These are phyloP conservation scores for Chloebia gouldiae DNA, from an alignment of 2,113 vertebrate species.

Conservation along the genomic window DNA sequence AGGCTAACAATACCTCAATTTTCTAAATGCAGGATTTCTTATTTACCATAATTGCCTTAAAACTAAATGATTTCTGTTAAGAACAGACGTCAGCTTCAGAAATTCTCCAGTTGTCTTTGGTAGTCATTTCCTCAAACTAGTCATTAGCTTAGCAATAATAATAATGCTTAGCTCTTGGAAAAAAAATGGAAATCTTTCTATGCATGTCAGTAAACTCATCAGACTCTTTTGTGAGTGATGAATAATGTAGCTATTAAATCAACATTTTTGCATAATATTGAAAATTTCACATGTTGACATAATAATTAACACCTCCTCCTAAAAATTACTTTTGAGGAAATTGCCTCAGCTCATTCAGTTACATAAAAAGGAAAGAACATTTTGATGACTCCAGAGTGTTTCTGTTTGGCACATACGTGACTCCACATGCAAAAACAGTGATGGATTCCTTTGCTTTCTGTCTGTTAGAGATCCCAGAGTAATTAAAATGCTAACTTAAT, in stretches of 20 bases:
- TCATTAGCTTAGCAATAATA: neutral
- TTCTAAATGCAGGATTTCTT: neutral
- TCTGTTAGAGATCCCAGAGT: neutral
- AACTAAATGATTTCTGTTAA: neutral
- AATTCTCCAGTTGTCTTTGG: neutral
- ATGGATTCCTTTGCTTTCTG: neutral
- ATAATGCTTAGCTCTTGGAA: neutral
- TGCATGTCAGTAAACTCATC: neutral
- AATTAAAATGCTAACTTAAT: neutral
- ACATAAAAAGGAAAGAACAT: neutral
- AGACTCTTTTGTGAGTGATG: neutral
- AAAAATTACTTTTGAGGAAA: neutral
- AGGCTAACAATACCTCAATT: neutral
- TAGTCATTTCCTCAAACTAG: neutral
- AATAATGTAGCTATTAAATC: neutral
- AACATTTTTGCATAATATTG: neutral
- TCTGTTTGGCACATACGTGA: neutral
- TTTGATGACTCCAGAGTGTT: neutral
- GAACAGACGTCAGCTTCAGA: neutral
- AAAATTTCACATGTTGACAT: neutral
- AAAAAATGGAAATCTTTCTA: neutral
- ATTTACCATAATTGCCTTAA: neutral
- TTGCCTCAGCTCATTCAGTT: neutral
- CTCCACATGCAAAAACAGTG: neutral
- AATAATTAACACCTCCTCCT: neutral